These are phyloP conservation scores for Taxidea taxus DNA, from an alignment of 2,113 vertebrate species.

Conservation along the genomic window DNA sequence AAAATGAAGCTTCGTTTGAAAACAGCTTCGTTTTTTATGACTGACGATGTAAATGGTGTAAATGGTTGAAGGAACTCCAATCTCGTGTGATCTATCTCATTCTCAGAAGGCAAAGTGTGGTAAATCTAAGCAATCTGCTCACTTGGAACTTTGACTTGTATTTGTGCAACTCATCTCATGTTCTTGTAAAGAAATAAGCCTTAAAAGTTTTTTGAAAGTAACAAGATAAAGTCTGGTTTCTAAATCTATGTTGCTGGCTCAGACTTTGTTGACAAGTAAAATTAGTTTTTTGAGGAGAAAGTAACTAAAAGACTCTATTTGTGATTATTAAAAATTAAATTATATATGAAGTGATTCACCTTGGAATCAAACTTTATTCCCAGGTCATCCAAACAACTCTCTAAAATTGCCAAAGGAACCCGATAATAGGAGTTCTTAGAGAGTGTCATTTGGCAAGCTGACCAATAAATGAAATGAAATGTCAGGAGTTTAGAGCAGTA, in stretches of 20 bases:
- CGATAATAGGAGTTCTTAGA: slow-evolving; percentile 3
- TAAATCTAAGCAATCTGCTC: background rate
- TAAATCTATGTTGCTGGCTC: slow-evolving; percentile 57
- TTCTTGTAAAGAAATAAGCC: background rate
- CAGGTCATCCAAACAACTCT: slow-evolving; percentile 46
- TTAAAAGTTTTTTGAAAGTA: background rate
- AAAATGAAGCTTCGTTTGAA: too few relatives aligned
- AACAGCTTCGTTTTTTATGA: background rate
- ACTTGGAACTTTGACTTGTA: background rate
- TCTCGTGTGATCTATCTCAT: background rate
- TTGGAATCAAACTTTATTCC: slow-evolving; percentile 56
- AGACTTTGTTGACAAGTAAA: slow-evolving; percentile 66
- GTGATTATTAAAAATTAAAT: slow-evolving; percentile 72
- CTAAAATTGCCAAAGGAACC: slow-evolving; percentile 48
- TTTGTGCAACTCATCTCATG: background rate
- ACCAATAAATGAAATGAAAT: slow-evolving; percentile 41
- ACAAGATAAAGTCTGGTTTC: background rate
- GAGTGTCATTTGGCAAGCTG: slow-evolving; percentile 25
- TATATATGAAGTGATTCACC: slow-evolving; percentile 71
- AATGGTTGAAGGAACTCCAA: background rate
- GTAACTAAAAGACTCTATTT: slow-evolving; percentile 51
- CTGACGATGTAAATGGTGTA: background rate
- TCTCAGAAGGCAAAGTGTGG: background rate
- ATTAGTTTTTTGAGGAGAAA: slow-evolving; percentile 65
- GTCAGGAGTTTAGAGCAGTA: background rate